These are phyloP conservation scores for Gobio occitaniae DNA, from an alignment of 2,797 vertebrate genomes.

Conservation along the genomic window DNA sequence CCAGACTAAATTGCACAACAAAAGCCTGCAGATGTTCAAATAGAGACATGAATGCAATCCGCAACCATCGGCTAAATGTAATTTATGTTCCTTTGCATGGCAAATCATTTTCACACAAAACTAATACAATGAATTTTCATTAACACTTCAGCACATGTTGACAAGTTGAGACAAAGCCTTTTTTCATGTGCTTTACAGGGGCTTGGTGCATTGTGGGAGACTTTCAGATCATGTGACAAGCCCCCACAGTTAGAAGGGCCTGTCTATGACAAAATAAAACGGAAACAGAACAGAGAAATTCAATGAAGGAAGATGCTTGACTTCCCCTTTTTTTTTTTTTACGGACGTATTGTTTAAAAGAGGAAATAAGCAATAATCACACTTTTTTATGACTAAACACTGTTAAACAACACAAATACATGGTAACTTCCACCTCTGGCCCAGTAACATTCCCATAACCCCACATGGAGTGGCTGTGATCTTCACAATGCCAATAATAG, in stretches of 20 bases:
- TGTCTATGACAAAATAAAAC: neutral
- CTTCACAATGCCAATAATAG: slow-evolving; percentile 29
- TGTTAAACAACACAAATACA: neutral
- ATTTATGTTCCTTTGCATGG: slow-evolving; percentile 4
- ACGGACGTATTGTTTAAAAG: slow-evolving; percentile 32
- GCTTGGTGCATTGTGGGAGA: neutral
- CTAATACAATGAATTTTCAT: slow-evolving; percentile 31
- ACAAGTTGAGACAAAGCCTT: slow-evolving; percentile 43
- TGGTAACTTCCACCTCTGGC: neutral
- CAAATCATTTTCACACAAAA: slow-evolving; percentile 35
- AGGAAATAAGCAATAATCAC: slow-evolving; percentile 52
- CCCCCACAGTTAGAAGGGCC: neutral
- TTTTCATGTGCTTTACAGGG: neutral
- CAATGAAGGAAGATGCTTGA: slow-evolving; percentile 1
- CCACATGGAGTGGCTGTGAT: neutral
- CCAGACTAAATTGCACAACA: slow-evolving; percentile 41
- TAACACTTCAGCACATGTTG: slow-evolving; percentile 14
- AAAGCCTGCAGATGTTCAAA: slow-evolving; percentile 47
- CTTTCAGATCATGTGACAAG: neutral
- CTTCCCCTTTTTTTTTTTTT: slow-evolving; percentile 51
- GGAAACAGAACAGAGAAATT: slow-evolving; percentile 8
- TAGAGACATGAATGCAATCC: slow-evolving; percentile 35
- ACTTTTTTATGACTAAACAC: slow-evolving; percentile 12
- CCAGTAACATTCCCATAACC: neutral
- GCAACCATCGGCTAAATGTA: neutral